Conservation (phyloP, 37 sponge, comb jelly and placozoan species). For the Cliona cf. orientalis region DNA sequence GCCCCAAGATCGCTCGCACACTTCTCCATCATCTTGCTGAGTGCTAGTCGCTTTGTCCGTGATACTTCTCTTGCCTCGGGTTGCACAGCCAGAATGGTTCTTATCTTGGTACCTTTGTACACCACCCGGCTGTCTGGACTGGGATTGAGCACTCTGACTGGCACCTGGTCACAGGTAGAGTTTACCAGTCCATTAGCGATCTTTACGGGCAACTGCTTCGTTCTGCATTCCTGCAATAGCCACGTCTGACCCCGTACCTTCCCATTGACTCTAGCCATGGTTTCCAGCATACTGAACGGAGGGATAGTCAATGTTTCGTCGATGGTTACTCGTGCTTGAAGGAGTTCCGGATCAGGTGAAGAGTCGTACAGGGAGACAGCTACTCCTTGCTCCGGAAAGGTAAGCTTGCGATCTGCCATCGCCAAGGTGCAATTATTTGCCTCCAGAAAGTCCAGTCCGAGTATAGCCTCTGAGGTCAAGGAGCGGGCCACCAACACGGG, state of each 20-base stretch:
- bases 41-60: not conserved
- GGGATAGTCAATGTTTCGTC: constrained; percentile 3
- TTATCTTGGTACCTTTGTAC: constrained; percentile 4
- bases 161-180: not conserved
- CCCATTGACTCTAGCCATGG: not conserved
- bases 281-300: constrained; percentile 6
- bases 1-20: not conserved
- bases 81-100: not conserved
- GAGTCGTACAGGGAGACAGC: not conserved
- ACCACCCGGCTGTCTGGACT: not conserved
- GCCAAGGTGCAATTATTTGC: constrained; percentile 1
- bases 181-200: constrained; percentile 13
- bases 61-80: not conserved
- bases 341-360: not conserved
- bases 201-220: not conserved
- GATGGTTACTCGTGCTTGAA: not conserved
- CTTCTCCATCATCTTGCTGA: constrained; percentile 3
- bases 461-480: constrained; percentile 11
- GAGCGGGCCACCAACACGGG: not conserved
- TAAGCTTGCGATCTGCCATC: not conserved
- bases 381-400: constrained; percentile 3
- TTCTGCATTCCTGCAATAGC: not conserved
- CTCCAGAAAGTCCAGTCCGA: constrained; percentile 25
- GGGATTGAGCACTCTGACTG: constrained; percentile 15
- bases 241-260: not conserved